phyloP scores from a whole-genome alignment of 1,140 invertebrate genomes.

The Zelostemma sp. region DNA sequence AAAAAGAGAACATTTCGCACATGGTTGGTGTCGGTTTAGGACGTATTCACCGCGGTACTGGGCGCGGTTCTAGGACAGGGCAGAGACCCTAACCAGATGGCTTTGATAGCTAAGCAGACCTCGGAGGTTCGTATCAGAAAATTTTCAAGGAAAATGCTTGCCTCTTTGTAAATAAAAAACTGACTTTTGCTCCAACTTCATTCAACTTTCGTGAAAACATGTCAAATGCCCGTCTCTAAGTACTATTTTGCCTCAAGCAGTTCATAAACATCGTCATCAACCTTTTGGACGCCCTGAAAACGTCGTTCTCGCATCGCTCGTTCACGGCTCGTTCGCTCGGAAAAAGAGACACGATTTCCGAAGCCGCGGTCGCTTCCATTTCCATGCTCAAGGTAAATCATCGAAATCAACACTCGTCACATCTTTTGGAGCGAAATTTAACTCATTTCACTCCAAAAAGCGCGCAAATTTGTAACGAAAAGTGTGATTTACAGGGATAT shows the following conservation, averaged over 20 bases:
- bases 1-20: slow-evolving; percentile 54
- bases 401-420: no score
- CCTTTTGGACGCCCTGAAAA: slow-evolving; percentile 89
- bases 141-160: no score
- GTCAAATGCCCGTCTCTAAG: slow-evolving; percentile 28
- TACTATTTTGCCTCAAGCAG: slow-evolving; percentile 69
- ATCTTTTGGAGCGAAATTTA: no score
- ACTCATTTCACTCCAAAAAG: no score
- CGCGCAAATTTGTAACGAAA: no score
- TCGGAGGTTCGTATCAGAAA: slow-evolving; percentile 82
- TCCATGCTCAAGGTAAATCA: slow-evolving; percentile 82
- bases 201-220: no score
- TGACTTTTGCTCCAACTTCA: no score
- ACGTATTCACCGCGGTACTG: slow-evolving; percentile 89
- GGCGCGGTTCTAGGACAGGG: slow-evolving; percentile 85
- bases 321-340: slow-evolving; percentile 84
- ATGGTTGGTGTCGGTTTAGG: slow-evolving; percentile 75
- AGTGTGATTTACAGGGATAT: slow-evolving; percentile 75
- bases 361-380: slow-evolving; percentile 86
- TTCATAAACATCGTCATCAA: slow-evolving; percentile 93
- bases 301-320: slow-evolving; percentile 91
- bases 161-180: neutral
- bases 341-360: slow-evolving; percentile 86
- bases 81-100: slow-evolving; percentile 89
- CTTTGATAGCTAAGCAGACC: slow-evolving; percentile 92